Evolutionary conservation across 1,140 invertebrate genomes (phyloP), one percentile per base, ranked within the genome.

Genomic region (Asobara japonica): DNA sequence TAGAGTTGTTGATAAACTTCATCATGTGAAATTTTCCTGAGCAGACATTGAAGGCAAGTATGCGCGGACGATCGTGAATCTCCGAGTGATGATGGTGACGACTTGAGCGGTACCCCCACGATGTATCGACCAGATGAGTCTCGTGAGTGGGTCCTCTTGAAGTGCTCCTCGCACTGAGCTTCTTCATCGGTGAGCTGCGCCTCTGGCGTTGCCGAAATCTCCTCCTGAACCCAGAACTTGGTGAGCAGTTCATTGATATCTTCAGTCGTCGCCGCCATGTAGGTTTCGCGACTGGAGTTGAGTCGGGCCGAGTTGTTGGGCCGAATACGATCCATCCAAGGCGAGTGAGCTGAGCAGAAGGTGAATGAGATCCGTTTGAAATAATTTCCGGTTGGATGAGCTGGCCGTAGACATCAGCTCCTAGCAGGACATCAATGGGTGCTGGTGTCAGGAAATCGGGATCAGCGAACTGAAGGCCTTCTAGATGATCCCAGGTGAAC

Each of bases 1-100:
- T 85, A 86, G 36, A 65, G 72, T 6, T 41, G 38, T 41, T 13
- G 38, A 13, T 41, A 41, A 3, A 6, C 13, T 13, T 41, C 5
- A 41, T 41, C 38, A 41, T n/a, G 38, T 41, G 38, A 41, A 3
- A 41, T 13, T n/a, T 3, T 41, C 11, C 38, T 3, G 13, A 7
- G 38, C 13, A 41, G 38, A 41, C 38, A n/a, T 4, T 61, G 8
- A 1, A 13, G 31, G 25, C 56, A 31, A 27, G n/a, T 31, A 60
- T 45, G 66, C 31, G 38, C 38, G 3, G 38, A 41, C 3, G 38
- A 41, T 41, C 13, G 3, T 7, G 38, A 41, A 3, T 41, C 38
- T 41, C 38, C 38, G 13, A 41, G 38, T 13, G 11, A 41, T 41
- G 13, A 13, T 41, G 38, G 38, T 41, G 38, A n/a, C 11, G 13